These are phyloP conservation scores for Trissoscelio sp. DNA, from an alignment of 2,888 invertebrate species.

Conservation along the genomic window DNA sequence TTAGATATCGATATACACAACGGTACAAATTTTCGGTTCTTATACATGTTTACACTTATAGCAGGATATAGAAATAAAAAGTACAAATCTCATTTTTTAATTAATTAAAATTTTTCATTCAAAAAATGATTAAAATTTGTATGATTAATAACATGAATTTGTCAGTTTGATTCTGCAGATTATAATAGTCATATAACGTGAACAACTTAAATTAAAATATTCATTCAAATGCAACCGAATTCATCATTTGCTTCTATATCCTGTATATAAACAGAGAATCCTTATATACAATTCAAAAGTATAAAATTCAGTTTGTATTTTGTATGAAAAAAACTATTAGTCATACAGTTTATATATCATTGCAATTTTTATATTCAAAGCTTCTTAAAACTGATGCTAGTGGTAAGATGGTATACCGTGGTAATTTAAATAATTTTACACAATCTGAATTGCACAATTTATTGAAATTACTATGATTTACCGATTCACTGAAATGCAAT, in stretches of 20 bases:
- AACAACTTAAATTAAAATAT: neutral
- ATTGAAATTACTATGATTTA: neutral
- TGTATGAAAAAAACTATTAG: slow-evolving; percentile 37
- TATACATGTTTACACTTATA: slow-evolving; percentile 48
- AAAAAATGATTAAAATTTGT: neutral
- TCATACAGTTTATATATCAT: slow-evolving; percentile 33
- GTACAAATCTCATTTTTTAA: neutral
- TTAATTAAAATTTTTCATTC: neutral
- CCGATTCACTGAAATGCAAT: neutral
- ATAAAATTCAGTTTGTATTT: slow-evolving; percentile 54
- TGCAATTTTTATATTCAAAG: slow-evolving; percentile 23
- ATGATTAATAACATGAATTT: neutral
- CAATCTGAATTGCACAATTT: neutral
- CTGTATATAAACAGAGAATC: slow-evolving; percentile 46
- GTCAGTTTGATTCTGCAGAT: neutral
- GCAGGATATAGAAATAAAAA: slow-evolving; percentile 40
- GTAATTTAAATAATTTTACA: neutral
- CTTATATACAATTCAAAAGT: slow-evolving; percentile 53
- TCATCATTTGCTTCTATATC: slow-evolving; percentile 31
- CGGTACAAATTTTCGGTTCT: slow-evolving; percentile 41
- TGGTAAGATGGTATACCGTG: neutral
- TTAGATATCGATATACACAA: slow-evolving; percentile 27
- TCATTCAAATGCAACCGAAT: too few species aligned
- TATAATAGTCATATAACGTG: neutral
- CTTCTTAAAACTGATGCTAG: neutral